These are phyloP conservation scores for Fratercula arctica DNA, from an alignment of 2,797 vertebrate species.

Conservation along the genomic window DNA sequence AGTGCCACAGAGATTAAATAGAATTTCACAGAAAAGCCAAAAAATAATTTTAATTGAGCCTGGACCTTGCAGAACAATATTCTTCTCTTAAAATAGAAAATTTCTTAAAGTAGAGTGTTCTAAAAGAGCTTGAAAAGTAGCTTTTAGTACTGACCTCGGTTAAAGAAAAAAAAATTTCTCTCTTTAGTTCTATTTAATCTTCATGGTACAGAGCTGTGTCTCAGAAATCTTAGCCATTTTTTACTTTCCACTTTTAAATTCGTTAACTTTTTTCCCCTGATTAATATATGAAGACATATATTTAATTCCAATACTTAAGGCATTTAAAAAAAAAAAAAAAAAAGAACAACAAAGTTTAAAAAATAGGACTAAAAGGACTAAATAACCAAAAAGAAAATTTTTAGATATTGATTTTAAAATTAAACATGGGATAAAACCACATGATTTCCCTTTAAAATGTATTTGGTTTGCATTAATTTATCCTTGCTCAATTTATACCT, in stretches of 20 bases:
- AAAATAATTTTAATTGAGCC: conserved; percentile 40
- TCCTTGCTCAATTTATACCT: background rate
- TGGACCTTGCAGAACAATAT: conserved; percentile 19
- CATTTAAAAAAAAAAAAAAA: background rate
- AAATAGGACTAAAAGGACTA: background rate
- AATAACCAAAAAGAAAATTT: background rate
- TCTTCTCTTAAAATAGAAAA: conserved; percentile 47
- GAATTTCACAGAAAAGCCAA: conserved; percentile 32
- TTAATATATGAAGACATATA: background rate
- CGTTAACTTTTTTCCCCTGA: background rate
- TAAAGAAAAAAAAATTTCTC: background rate
- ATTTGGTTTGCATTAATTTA: background rate
- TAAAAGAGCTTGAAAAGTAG: conserved; percentile 6
- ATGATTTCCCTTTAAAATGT: background rate
- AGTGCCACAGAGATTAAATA: conserved; percentile 50
- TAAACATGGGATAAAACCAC: fast-evolving
- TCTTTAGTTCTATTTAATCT: conserved; percentile 19
- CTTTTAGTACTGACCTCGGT: background rate
- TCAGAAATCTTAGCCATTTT: background rate
- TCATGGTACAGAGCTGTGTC: background rate
- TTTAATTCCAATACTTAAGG: background rate
- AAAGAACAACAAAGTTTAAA: background rate
- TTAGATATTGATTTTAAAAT: background rate
- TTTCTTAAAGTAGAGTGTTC: conserved; percentile 24
- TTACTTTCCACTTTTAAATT: background rate